Conservation (phyloP, 2,113 vertebrate genomes). For the Porphyrio hochstetteri region DNA sequence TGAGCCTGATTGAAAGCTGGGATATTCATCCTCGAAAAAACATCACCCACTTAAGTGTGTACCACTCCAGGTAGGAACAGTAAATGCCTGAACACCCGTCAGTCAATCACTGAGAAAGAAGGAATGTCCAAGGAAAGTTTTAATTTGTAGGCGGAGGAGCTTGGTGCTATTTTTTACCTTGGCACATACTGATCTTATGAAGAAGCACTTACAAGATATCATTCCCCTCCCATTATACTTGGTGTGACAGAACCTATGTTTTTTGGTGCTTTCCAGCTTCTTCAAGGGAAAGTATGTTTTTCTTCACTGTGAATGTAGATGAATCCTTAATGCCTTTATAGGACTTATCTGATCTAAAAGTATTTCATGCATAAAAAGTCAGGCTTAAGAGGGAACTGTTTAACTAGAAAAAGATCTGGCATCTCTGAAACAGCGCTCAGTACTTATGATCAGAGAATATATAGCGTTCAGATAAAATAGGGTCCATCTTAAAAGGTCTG, state of each 20-base stretch:
- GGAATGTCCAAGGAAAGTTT: not conserved
- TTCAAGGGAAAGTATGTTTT: not conserved
- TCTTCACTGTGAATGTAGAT: not conserved
- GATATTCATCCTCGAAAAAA: not conserved
- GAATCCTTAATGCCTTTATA: not conserved
- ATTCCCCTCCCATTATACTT: not conserved
- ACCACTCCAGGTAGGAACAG: not conserved
- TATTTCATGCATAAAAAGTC: not conserved
- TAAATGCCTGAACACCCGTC: not conserved
- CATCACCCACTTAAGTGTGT: not conserved
- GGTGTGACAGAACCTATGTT: not conserved
- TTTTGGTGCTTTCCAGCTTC: not conserved
- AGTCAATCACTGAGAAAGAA: not conserved
- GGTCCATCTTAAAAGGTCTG: not conserved
- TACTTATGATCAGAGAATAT: not conserved
- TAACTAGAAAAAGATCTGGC: not conserved
- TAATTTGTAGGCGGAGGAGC: not conserved
- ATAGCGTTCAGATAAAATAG: not conserved
- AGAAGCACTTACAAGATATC: not conserved
- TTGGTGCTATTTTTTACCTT: not conserved
- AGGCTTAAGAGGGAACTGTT: not conserved
- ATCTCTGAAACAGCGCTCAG: not conserved
- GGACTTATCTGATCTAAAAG: not conserved
- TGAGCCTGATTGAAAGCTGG: not conserved
- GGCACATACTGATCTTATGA: not conserved